These are phyloP conservation scores for Liasis olivaceus DNA, from an alignment of 2,797 vertebrate species.

Conservation along the genomic window DNA sequence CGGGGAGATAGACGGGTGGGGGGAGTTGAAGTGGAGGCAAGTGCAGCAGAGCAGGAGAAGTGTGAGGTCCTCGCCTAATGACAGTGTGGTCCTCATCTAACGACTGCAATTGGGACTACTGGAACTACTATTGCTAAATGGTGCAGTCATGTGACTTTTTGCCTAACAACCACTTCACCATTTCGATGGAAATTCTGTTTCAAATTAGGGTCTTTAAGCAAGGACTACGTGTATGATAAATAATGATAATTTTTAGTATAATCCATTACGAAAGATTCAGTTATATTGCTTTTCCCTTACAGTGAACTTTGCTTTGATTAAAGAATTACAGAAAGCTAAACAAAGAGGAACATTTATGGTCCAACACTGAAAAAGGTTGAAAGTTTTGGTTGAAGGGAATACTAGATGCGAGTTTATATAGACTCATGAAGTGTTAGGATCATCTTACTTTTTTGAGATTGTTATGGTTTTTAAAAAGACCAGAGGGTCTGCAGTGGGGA, in stretches of 20 bases:
- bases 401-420: background rate
- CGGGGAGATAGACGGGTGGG: background rate
- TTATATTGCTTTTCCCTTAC: background rate
- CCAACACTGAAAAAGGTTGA: background rate
- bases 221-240: background rate
- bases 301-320: background rate
- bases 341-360: background rate
- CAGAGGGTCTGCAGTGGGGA: background rate
- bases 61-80: background rate
- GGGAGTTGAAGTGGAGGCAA: background rate
- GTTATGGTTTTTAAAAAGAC: background rate
- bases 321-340: background rate
- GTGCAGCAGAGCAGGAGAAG: background rate
- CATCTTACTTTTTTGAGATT: background rate
- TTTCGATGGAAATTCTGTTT: no score
- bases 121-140: background rate
- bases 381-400: background rate
- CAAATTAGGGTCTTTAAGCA: background rate
- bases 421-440: background rate
- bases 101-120: background rate
- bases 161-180: background rate
- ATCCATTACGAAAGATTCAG: background rate
- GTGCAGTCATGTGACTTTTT: background rate
- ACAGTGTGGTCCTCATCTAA: background rate
- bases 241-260: background rate